These are phyloP conservation scores for Caenorhabditis remanei DNA, from an alignment of 1,140 invertebrate species.

Conservation along the genomic window DNA sequence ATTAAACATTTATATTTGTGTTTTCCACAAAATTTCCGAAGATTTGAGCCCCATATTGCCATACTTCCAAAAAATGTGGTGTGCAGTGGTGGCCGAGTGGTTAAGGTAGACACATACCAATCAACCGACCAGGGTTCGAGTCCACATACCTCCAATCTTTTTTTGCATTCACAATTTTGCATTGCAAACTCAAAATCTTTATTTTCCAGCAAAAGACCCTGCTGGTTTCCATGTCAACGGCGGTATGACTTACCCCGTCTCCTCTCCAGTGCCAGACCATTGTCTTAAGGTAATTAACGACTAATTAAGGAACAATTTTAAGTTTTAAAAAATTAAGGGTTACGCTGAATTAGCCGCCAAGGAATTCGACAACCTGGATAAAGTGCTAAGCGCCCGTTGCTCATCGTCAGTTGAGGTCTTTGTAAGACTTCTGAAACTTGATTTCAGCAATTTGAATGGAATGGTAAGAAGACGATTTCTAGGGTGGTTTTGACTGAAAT, in stretches of 20 bases:
- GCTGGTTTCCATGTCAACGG: constrained; percentile 92
- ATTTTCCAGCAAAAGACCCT: constrained; percentile 82
- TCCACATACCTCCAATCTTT: neutral
- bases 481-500: neutral
- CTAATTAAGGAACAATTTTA: no score
- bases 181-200: neutral
- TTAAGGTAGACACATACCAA: neutral
- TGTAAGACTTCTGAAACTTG: constrained; percentile 85
- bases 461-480: neutral
- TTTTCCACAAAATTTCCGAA: neutral
- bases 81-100: neutral
- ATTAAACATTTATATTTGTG: neutral
- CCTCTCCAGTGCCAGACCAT: constrained; percentile 2
- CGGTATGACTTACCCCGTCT: constrained; percentile 87
- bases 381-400: constrained; percentile 88
- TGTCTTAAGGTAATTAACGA: neutral
- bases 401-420: constrained; percentile 90
- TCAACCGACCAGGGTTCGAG: neutral
- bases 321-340: constrained; percentile 81
- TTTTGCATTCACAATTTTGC: neutral
- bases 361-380: constrained; percentile 86
- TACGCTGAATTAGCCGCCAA: constrained; percentile 87
- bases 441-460: constrained; percentile 81
- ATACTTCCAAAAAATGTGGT: neutral
- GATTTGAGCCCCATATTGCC: constrained; percentile 9